Conservation (phyloP, 1,140 invertebrate species). For the Caenorhabditis brenneri region DNA sequence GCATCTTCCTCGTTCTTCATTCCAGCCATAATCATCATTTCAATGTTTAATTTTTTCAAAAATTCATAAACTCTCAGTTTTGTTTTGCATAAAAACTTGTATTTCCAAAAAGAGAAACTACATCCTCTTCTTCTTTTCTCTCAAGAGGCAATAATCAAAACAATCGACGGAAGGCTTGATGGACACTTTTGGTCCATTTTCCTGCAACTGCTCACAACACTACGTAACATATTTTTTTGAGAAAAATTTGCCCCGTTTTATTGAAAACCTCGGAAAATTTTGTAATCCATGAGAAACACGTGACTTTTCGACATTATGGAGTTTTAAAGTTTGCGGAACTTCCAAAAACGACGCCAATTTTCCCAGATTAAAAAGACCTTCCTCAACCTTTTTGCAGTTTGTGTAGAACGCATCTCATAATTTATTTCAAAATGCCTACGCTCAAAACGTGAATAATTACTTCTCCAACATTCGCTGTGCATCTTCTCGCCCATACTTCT, state of each 20-base stretch:
- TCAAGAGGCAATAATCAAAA: conserved; percentile 39
- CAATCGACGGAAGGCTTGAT: conserved; percentile 37
- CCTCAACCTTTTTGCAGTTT: not conserved
- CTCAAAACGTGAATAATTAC: conserved; percentile 30
- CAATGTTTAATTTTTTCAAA: not conserved
- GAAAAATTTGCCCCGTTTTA: too few relatives aligned
- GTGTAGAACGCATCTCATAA: conserved; percentile 6
- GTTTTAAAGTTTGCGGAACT: not conserved
- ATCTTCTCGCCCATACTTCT: not conserved
- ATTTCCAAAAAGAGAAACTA: not conserved
- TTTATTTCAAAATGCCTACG: not conserved
- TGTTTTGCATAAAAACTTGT: not conserved
- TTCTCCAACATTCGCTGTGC: not conserved
- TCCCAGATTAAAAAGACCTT: not conserved
- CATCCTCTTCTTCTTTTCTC: not conserved
- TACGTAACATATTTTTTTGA: not conserved
- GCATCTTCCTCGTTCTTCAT: not conserved
- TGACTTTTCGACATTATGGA: not conserved
- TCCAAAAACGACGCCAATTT: not conserved
- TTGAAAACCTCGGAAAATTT: not conserved
- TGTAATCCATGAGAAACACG: not conserved
- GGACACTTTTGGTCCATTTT: conserved; percentile 21
- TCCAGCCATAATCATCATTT: not conserved
- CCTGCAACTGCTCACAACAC: not conserved
- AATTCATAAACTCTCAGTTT: not conserved